phyloP scores from a whole-genome alignment of 2,113 vertebrate species.

The Halichoerus grypus region DNA sequence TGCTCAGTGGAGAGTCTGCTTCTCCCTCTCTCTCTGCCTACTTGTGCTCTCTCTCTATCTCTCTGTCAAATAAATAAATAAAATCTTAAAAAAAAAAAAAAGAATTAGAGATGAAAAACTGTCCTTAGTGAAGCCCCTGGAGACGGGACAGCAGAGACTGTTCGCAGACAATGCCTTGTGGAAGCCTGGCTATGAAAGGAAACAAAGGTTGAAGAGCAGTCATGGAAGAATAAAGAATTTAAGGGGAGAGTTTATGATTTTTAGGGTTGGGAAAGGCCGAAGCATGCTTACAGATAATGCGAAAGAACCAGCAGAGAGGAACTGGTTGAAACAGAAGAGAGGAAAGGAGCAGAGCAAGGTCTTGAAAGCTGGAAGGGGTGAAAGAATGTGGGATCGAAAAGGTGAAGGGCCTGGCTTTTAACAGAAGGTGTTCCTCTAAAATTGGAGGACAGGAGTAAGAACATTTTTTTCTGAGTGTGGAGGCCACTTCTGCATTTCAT shows the following conservation, averaged over 20 bases:
- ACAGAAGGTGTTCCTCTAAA: background rate
- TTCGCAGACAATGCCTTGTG: background rate
- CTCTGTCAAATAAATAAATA: no score
- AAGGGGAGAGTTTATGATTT: background rate
- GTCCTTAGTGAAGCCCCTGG: background rate
- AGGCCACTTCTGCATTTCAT: background rate
- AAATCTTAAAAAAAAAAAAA: background rate
- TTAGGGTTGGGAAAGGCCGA: background rate
- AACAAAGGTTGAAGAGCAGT: background rate
- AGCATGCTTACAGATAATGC: background rate
- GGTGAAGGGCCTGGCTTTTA: background rate
- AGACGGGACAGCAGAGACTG: background rate
- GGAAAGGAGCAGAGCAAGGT: background rate
- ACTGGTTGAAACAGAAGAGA: background rate
- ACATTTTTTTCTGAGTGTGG: background rate
- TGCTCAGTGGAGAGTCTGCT: no score
- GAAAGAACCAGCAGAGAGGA: background rate
- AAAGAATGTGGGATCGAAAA: background rate
- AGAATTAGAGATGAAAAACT: slow-evolving; percentile 42
- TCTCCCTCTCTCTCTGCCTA: no score
- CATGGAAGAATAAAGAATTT: background rate
- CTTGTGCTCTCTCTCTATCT: no score
- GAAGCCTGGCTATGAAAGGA: background rate
- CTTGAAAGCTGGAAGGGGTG: background rate
- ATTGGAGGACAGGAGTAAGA: background rate